A percentile compares a stretch with the other conserved stretches of the same genome.
These are phyloP conservation scores for Megastigmus dorsalis DNA, from an alignment of 2,888 invertebrate species.

Conservation along the genomic window DNA sequence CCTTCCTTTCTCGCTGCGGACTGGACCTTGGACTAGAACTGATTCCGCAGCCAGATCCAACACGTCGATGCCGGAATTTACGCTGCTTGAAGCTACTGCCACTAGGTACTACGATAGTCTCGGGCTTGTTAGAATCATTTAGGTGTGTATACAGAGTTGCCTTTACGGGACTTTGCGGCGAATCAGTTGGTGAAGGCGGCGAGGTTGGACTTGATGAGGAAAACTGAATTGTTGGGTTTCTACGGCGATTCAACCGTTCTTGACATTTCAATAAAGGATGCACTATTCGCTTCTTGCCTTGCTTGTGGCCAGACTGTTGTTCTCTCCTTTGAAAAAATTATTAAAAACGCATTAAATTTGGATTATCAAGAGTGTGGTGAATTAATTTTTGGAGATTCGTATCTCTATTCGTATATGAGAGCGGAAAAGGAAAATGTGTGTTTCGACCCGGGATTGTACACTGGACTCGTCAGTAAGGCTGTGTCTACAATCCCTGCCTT, in stretches of 20 bases:
- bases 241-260: constrained; percentile 74
- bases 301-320: constrained; percentile 75
- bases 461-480: no score
- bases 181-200: constrained; percentile 67
- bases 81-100: constrained; percentile 72
- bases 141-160: constrained; percentile 79
- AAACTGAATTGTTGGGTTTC: constrained; percentile 65
- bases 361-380: no score
- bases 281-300: constrained; percentile 76
- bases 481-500: no score
- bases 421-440: no score
- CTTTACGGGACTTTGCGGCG: constrained; percentile 77
- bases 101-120: constrained; percentile 75
- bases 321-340: constrained; percentile 74
- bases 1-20: constrained; percentile 77
- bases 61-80: constrained; percentile 78
- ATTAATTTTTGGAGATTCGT: no score
- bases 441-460: no score
- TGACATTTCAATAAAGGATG: constrained; percentile 77
- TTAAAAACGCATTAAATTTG: no score
- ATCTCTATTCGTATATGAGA: no score
- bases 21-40: constrained; percentile 75
- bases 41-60: constrained; percentile 79
- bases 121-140: constrained; percentile 77
- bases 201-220: constrained; percentile 69